Conservation (phyloP, 2,888 invertebrate genomes). For the Spilosoma lubricipeda region DNA sequence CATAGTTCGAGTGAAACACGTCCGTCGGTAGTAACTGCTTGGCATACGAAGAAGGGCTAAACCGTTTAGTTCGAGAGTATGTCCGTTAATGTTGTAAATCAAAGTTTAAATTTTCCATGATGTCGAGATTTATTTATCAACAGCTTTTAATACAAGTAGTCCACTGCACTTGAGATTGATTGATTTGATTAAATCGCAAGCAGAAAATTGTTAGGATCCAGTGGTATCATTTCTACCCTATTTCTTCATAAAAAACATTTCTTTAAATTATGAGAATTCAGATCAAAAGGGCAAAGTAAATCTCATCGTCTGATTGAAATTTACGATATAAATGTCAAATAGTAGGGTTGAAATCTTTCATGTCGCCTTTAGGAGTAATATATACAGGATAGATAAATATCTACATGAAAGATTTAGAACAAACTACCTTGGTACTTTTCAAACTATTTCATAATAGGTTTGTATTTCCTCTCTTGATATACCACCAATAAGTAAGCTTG, state of each 20-base stretch:
- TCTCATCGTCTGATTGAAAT: constrained; percentile 2
- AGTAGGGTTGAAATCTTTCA: neutral
- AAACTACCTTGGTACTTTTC: neutral
- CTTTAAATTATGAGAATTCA: constrained; percentile 8
- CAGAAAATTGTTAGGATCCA: neutral
- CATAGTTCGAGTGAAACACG: too few species aligned
- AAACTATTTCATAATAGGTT: neutral
- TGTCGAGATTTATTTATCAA: neutral
- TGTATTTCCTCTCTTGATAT: neutral
- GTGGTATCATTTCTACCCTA: neutral
- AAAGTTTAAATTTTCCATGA: neutral
- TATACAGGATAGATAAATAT: neutral
- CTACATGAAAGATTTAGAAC: neutral
- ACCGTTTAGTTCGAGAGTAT: too few species aligned
- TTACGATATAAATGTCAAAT: constrained; percentile 7
- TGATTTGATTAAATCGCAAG: constrained; percentile 9
- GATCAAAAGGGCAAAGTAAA: constrained; percentile 5
- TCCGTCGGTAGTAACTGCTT: too few species aligned
- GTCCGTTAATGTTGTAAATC: too few species aligned
- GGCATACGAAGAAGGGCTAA: too few species aligned
- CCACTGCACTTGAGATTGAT: neutral
- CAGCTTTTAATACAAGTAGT: too few species aligned
- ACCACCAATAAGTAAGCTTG: constrained; percentile 1
- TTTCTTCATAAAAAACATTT: neutral
- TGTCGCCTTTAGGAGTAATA: neutral